Base-by-base conservation (phyloP, 1,140 invertebrate species). In the Orius insidiosus region DNA sequence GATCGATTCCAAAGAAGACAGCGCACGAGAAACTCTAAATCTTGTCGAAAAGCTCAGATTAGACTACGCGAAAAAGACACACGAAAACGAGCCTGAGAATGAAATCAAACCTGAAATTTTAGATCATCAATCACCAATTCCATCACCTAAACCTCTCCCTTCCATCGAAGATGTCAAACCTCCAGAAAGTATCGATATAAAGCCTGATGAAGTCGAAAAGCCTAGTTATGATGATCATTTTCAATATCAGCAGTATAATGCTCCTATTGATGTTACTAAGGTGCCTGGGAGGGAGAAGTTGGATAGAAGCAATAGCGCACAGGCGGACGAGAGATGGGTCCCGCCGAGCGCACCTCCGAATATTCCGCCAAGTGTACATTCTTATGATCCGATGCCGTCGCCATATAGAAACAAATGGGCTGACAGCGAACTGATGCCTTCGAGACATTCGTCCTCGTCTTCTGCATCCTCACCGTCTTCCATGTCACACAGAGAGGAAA, bases 1-100 rank as follows among this genome's bases (percentile, higher is more conserved):
- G 56, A 78, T 82, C 55, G 80, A 83, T 56, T 74, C 76, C n/a
- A 82, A 82, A 59, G 81, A 78, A 50, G 75, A 78, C 48, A 76
- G 68, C 55, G 78, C 78, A 0, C 63, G 76, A 35, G 82, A 82
- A 63, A 85, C 82, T 1, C 59, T 80, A 18, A 76, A 83, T 63
- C 60, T 86, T 11, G 80, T 86, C 6, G 79, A 84, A 52, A 80
- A 84, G 59, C 60, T 85, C 10, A 63, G 80, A 44, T 70, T 81
- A 66, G 72, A 70, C 45, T 60, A 76, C 50, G 72, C 71, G 9
- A 74, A 74, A 51, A 78, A 77, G 57, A 71, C 71, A 32, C 39
- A 42, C 24, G 11, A 24, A 8, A 49, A 39, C 32, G 37, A 46
- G 34, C 42, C 40, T 10, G 41, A 44, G 3, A n/a, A n/a, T n/a